Base-by-base conservation (phyloP, 2,888 invertebrate species). In the Vesta saturnalis region DNA sequence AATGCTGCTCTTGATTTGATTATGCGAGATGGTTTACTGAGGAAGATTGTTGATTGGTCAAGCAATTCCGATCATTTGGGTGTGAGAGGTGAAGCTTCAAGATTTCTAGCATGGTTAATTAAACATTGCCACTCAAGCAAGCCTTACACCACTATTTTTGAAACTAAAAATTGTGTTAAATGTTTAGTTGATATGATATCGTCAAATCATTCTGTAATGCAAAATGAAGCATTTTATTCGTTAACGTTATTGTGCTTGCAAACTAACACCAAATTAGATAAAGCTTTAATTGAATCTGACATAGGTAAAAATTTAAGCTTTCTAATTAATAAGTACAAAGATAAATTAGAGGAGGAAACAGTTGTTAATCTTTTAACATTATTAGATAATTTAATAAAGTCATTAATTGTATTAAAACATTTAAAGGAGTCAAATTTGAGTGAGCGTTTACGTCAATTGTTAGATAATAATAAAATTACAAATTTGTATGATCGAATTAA, bases 151-250 rank as follows among this genome's bases (percentile, higher is more conserved):
- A 73, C 69, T 39, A 77, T 88, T 49, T 82, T 88, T 0, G 82
- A 88, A 83, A 87, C 87, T 16, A 88, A 90, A 55, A 92, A 92
- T 69, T 92, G 92, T 68, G 85, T 95, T 30, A 89, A 90, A 62
- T 90, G 92, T 77, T 85, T 96, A 75, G 91, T 94, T 10, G 89
- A 90, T 82, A 95, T 96, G 96, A 85, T 94, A 72, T 88, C 91
- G 2, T 92, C 94, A 1, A 92, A 93, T 77, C 94, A 95, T 85
- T 86, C 92, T 5, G 90, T 95, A 22, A 96, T 96, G 96, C 94
- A 94, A 81, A 93, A 92, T 80, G 94, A 94, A 84, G 92, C 94
- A 0, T 87, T 94, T 64, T 85, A 91, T 74, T 90, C 93, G 35
- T 85, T 94, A 63, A 91, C 90, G 72, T 87, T 94, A 43, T 84